phyloP scores from a whole-genome alignment of 1,140 invertebrate species.

The Ceratosolen fusciceps region DNA sequence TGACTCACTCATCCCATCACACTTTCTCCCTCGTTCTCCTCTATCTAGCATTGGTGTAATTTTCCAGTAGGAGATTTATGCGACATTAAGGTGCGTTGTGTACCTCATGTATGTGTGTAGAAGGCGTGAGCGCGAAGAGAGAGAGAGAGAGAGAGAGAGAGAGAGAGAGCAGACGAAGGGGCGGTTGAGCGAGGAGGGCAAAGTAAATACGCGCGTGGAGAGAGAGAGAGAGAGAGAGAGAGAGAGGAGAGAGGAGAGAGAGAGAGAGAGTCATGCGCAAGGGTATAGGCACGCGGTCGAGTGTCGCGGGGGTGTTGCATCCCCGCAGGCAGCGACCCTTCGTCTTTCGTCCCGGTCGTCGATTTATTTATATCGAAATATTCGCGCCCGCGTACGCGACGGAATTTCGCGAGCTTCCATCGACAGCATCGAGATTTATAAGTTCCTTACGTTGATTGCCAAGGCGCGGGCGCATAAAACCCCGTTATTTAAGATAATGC shows the following conservation, averaged over 20 bases:
- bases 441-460: constrained; percentile 50
- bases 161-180: neutral
- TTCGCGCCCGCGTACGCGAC: constrained; percentile 50
- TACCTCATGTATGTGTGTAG: constrained; percentile 57
- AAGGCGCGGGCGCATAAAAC: neutral
- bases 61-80: constrained; percentile 72
- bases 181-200: constrained; percentile 44
- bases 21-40: constrained; percentile 51
- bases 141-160: constrained; percentile 21
- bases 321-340: constrained; percentile 40
- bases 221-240: constrained; percentile 5
- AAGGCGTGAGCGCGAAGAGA: constrained; percentile 38
- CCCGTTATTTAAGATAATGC: constrained; percentile 33
- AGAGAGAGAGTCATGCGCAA: neutral
- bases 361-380: constrained; percentile 60
- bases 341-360: constrained; percentile 53
- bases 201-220: too few species aligned
- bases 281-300: constrained; percentile 10
- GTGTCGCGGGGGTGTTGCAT: constrained; percentile 3
- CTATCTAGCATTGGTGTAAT: constrained; percentile 71
- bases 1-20: constrained; percentile 4
- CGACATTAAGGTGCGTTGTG: constrained; percentile 71
- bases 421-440: constrained; percentile 47
- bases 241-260: neutral
- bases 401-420: constrained; percentile 39